phyloP scores from a whole-genome alignment of 64 coral and sea anemone genomes.

The Pachyseris speciosa region DNA sequence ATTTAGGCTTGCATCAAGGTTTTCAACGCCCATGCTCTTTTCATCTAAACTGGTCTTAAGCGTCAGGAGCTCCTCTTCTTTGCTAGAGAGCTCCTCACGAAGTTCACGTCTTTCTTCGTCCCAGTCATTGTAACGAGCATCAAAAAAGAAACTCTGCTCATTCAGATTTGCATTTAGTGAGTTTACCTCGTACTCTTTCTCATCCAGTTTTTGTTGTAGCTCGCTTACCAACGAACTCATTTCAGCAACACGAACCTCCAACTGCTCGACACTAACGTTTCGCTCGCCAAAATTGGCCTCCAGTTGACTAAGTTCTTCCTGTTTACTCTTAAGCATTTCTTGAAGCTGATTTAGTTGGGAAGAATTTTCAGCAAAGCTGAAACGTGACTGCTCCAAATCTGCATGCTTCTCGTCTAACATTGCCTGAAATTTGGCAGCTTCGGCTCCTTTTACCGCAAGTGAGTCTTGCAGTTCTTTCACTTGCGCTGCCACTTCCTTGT shows the following conservation, averaged over 20 bases:
- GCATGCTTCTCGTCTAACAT: not conserved
- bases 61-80: slow-evolving; percentile 27
- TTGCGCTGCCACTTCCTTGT: not conserved
- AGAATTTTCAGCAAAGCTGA: not conserved
- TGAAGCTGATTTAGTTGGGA: slow-evolving; percentile 10
- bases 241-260: not conserved
- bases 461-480: slow-evolving; percentile 1
- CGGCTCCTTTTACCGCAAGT: not conserved
- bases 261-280: not conserved
- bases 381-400: slow-evolving; percentile 13
- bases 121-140: not conserved
- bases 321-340: slow-evolving; percentile 34
- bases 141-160: slow-evolving; percentile 7
- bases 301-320: slow-evolving; percentile 33
- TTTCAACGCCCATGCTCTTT: slow-evolving; percentile 5
- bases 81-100: not conserved
- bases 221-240: not conserved
- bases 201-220: not conserved
- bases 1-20: slow-evolving; percentile 48
- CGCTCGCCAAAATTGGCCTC: slow-evolving; percentile 24
- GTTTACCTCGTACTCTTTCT: not conserved
- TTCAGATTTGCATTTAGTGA: slow-evolving; percentile 3
- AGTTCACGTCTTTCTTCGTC: not conserved
- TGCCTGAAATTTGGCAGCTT: not conserved
- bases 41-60: slow-evolving; percentile 58